phyloP scores from a whole-genome alignment of 2,797 vertebrate genomes.

The Strix occidentalis region DNA sequence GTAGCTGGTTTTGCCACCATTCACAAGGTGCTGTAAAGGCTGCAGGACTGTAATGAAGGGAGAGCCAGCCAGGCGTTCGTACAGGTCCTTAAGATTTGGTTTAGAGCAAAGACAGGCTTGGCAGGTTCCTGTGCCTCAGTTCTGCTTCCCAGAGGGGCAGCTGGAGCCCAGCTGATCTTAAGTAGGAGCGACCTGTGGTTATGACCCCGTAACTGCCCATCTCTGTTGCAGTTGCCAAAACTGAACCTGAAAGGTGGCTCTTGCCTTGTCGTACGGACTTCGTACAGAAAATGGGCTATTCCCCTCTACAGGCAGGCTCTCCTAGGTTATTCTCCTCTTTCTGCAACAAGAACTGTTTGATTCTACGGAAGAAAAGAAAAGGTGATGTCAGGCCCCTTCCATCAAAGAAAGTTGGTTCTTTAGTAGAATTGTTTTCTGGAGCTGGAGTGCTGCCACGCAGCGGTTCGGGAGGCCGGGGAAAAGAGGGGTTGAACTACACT shows the following conservation, averaged over 20 bases:
- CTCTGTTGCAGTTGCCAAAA: background rate
- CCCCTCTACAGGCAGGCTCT: background rate
- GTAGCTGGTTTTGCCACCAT: background rate
- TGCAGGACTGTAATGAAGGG: rapidly evolving
- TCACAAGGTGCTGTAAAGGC: background rate
- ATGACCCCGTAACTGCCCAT: background rate
- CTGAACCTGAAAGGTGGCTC: background rate
- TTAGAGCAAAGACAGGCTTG: background rate
- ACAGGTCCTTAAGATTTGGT: background rate
- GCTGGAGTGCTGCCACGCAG: background rate
- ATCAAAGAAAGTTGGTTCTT: background rate
- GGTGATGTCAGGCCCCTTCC: background rate
- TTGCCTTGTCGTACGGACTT: rapidly evolving
- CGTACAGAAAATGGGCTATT: background rate
- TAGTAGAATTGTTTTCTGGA: background rate
- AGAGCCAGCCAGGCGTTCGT: rapidly evolving
- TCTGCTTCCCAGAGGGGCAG: background rate
- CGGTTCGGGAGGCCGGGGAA: rapidly evolving
- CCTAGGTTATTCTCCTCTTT: background rate
- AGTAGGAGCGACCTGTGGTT: too few species aligned
- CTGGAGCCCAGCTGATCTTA: background rate
- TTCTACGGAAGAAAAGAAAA: background rate
- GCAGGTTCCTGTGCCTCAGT: background rate
- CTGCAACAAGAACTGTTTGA: background rate
- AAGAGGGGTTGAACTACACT: background rate